These are phyloP conservation scores for Tragelaphus scriptus DNA, from an alignment of 2,113 vertebrate species.

Conservation along the genomic window DNA sequence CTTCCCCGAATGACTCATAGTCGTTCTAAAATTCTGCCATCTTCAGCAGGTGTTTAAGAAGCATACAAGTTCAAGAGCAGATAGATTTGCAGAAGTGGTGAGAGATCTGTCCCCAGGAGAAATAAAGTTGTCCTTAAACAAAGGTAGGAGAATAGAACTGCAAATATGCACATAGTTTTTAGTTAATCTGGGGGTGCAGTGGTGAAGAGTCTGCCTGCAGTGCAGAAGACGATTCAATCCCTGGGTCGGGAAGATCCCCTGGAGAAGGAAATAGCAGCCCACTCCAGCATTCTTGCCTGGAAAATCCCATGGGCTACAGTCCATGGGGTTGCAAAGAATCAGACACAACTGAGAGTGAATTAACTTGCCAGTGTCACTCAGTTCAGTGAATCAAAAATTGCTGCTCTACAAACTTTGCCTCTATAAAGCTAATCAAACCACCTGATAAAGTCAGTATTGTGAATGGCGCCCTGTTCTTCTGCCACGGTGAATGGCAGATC, in stretches of 20 bases:
- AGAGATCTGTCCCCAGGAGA: neutral
- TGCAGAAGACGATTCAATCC: neutral
- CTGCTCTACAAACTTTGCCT: constrained; percentile 13
- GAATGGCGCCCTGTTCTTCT: constrained; percentile 56
- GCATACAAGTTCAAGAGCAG: neutral
- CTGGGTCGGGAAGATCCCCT: neutral
- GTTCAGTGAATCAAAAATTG: neutral
- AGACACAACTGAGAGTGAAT: neutral
- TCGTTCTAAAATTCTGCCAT: neutral
- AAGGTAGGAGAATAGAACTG: neutral
- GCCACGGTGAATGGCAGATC: neutral
- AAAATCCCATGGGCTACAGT: neutral
- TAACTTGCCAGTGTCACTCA: neutral
- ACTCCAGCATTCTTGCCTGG: neutral
- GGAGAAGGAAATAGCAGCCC: neutral
- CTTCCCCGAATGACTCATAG: neutral
- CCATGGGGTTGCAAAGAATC: neutral
- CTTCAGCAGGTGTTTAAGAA: neutral
- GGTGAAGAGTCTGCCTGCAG: neutral
- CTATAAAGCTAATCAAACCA: constrained; percentile 70
- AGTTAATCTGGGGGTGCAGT: neutral
- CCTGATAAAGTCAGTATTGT: constrained; percentile 61
- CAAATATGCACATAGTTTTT: neutral
- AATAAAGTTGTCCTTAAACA: neutral
- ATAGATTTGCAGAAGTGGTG: neutral